phyloP scores from a whole-genome alignment of 2,113 vertebrate species.

The Bos taurus region DNA sequence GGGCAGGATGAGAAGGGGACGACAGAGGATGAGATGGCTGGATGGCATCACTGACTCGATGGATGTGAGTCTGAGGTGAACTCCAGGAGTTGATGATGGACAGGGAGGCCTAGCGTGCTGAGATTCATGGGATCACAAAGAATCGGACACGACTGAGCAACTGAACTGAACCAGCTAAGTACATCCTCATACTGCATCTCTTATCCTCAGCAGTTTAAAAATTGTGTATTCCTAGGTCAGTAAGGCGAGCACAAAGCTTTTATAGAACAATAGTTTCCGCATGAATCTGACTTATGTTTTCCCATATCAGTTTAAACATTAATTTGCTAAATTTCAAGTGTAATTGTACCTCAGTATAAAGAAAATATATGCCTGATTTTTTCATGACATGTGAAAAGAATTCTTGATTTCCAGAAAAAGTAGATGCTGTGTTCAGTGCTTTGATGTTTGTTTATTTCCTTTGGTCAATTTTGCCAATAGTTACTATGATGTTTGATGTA shows the following conservation, averaged over 20 bases:
- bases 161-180: neutral
- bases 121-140: no score
- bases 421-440: neutral
- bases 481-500: neutral
- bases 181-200: neutral
- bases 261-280: neutral
- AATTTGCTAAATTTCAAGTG: neutral
- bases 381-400: neutral
- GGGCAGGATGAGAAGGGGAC: no score
- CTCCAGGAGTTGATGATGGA: no score
- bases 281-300: neutral
- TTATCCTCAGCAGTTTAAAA: neutral
- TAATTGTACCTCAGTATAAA: neutral
- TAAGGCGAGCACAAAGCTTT: neutral
- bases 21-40: no score
- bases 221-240: neutral
- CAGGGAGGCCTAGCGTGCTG: no score
- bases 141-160: no score
- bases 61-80: no score
- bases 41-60: no score
- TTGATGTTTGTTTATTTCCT: neutral
- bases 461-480: neutral
- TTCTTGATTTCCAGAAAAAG: neutral
- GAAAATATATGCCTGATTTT: neutral
- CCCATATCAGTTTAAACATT: neutral